These are phyloP conservation scores for Chromobotia macracanthus DNA, from an alignment of 2,797 vertebrate genomes.

Conservation along the genomic window DNA sequence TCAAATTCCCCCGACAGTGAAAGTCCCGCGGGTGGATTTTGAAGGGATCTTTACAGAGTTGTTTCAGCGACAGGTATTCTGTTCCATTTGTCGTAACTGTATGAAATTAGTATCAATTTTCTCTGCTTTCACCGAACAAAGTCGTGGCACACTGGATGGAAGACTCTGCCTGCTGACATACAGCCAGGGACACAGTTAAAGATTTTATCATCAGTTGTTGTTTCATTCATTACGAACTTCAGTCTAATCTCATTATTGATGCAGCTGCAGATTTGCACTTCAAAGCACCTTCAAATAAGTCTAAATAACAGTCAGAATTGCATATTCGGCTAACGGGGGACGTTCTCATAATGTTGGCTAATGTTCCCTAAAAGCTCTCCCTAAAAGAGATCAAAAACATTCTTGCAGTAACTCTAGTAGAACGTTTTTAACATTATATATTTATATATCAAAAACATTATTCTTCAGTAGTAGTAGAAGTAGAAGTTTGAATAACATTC, in stretches of 20 bases:
- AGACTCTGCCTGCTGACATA: slow-evolving; percentile 18
- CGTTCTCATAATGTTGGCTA: too few relatives aligned
- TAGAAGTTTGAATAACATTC: too few relatives aligned
- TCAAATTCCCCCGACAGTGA: slow-evolving; percentile 11
- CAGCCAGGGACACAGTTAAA: slow-evolving; percentile 16
- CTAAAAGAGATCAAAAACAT: too few relatives aligned
- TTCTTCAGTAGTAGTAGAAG: too few relatives aligned
- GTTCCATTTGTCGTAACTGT: slow-evolving; percentile 13
- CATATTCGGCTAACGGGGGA: too few relatives aligned
- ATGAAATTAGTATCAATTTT: slow-evolving; percentile 24
- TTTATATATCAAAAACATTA: too few relatives aligned
- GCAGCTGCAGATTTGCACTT: neutral
- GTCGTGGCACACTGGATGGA: neutral
- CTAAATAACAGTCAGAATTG: neutral
- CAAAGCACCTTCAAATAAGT: neutral
- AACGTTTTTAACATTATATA: too few relatives aligned
- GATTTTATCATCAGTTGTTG: slow-evolving; percentile 35
- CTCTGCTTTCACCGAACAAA: slow-evolving; percentile 18
- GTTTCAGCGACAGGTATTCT: neutral
- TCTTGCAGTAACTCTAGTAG: too few relatives aligned
- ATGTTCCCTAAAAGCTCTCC: too few relatives aligned
- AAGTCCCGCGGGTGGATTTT: slow-evolving; percentile 18
- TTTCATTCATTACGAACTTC: slow-evolving; percentile 28
- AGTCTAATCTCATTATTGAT: slow-evolving; percentile 35
- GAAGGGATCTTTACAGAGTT: slow-evolving; percentile 4